A percentile compares a stretch with the other conserved stretches of the same genome.
These are phyloP conservation scores for Perca schrenkii DNA, from an alignment of 2,113 vertebrate species.

Conservation along the genomic window DNA sequence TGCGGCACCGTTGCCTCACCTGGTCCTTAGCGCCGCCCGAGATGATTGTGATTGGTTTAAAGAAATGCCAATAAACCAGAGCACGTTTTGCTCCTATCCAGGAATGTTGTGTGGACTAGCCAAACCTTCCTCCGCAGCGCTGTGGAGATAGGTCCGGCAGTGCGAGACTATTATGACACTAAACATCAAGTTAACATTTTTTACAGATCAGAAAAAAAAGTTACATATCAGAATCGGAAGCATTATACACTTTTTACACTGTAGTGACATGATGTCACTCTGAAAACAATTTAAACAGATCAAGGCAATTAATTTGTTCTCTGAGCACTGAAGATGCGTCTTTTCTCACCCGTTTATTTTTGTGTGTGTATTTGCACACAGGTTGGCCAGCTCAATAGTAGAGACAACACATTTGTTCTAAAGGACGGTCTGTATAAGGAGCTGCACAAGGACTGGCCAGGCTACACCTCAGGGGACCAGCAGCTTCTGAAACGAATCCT, in stretches of 20 bases:
- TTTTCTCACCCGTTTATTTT: background rate
- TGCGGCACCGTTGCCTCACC: too few species aligned
- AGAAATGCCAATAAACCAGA: too few species aligned
- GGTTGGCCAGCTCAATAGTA: slow-evolving; percentile 89
- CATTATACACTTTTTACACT: too few species aligned
- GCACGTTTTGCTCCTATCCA: too few species aligned
- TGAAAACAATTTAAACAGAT: background rate
- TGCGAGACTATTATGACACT: background rate
- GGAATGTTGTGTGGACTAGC: too few species aligned
- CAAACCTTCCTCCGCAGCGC: too few species aligned
- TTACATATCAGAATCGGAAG: too few species aligned
- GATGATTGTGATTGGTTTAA: too few species aligned
- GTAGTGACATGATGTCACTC: background rate
- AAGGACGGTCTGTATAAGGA: slow-evolving; percentile 90
- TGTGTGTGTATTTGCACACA: slow-evolving; percentile 68
- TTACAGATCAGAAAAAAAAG: background rate
- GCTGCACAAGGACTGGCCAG: slow-evolving; percentile 93
- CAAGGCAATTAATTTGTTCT: background rate
- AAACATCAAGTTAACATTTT: background rate
- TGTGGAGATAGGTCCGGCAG: too few species aligned
- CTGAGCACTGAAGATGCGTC: too few species aligned
- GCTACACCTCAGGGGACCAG: slow-evolving; percentile 92
- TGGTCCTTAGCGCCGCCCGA: too few species aligned
- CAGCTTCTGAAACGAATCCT: slow-evolving; percentile 91
- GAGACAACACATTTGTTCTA: slow-evolving; percentile 89